Conservation (phyloP, 2,113 vertebrate genomes). For the Pelmatolapia mariae region DNA sequence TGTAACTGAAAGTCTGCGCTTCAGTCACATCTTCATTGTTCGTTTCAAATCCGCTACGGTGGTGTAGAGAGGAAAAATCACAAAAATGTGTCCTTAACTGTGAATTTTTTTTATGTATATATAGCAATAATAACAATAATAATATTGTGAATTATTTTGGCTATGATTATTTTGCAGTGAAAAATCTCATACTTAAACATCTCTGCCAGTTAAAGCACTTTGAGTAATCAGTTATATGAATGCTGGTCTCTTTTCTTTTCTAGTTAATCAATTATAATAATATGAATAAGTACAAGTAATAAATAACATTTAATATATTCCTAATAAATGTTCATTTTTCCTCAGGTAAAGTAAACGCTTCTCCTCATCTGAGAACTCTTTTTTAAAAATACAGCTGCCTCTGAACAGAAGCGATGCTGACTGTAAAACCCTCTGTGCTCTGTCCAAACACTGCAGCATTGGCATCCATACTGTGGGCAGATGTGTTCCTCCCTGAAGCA, state of each 20-base stretch:
- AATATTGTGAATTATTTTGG: background rate
- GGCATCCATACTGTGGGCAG: conserved; percentile 16
- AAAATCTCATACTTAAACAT: background rate
- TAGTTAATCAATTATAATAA: background rate
- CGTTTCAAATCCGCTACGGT: background rate
- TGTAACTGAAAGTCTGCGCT: background rate
- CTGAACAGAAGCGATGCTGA: background rate
- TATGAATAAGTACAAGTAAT: background rate
- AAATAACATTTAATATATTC: background rate
- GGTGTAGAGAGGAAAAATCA: background rate
- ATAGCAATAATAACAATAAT: background rate
- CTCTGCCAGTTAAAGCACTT: background rate
- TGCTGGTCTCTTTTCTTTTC: background rate
- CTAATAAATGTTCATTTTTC: background rate
- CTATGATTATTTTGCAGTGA: background rate
- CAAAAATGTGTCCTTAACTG: background rate
- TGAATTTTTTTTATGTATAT: background rate
- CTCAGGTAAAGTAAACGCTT: background rate
- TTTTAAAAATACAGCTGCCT: background rate
- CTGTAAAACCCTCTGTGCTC: conserved; percentile 1
- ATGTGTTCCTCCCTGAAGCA: conserved; percentile 43
- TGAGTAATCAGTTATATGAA: background rate
- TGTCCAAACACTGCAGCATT: conserved; percentile 18
- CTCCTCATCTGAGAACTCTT: background rate
- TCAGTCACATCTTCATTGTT: background rate